Base-by-base conservation (phyloP, 1,140 invertebrate species). In the Drosophila erecta region DNA sequence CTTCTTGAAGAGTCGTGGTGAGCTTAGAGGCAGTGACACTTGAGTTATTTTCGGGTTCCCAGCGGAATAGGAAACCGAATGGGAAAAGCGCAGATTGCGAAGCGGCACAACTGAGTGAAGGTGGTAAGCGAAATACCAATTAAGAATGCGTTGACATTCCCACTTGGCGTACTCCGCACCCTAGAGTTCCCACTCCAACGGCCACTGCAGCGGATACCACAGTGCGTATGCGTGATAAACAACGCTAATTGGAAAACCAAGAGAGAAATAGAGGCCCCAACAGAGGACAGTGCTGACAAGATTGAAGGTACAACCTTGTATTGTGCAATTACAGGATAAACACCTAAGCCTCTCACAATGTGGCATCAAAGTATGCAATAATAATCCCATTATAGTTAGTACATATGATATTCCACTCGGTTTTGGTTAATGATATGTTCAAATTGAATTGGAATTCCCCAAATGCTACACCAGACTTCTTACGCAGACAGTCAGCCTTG, bases 191-290 rank as follows among this genome's bases (percentile, higher is more conserved):
- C 38, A 35, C 40, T 58, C 41, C 60, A 65, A 33, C 49, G 67
- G 62, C 17, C 60, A 54, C 30, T 74, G 11, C 56, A 67, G 56
- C 27, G 30, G 22, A 40, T 56, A 38, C 66, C 74, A 75, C 81
- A 55, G 69, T 81, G 78, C 83, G 79, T 86, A 83, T 87, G 75
- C 75, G 83, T 83, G 83, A 87, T 86, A 86, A 85, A 85, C 81
- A 85, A 86, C 79, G 81, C 76, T 85, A 86, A 86, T 86, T 86
- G 83, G 74, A 71, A 59, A 62, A 57, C 20, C 49, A 57, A 64
- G 40, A 72, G 37, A n/a, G 35, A 15, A 46, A 33, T 27, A 15
- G 46, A 62, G 41, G 35, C 14, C n/a, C 12, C 30, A 20, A 59
- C 5, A 30, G 22, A 6, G 2, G 10, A 58, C 33, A 64, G 64